phyloP scores from a whole-genome alignment of 2,797 vertebrate species.

The Enoplosus armatus region DNA sequence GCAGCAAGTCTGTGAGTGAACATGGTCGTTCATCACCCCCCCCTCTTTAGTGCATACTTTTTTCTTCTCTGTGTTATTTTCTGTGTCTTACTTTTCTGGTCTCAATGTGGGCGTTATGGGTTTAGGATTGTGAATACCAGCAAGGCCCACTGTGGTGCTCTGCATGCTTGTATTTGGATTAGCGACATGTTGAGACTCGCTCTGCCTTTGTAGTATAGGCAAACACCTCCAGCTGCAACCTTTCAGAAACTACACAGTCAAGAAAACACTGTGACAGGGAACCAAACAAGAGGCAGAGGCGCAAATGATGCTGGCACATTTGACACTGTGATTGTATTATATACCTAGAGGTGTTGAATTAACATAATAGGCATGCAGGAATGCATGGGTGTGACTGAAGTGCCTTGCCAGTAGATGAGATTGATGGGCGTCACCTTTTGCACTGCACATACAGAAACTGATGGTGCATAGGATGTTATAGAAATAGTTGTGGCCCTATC shows the following conservation, averaged over 20 bases:
- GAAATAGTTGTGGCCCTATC: slow-evolving; percentile 5
- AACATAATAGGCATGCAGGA: background rate
- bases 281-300: background rate
- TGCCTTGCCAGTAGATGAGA: background rate
- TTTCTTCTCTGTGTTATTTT: slow-evolving; percentile 10
- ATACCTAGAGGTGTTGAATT: background rate
- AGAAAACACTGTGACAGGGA: slow-evolving; percentile 16
- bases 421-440: background rate
- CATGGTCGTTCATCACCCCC: background rate
- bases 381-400: slow-evolving; percentile 4
- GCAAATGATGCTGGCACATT: background rate
- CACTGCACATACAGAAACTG: slow-evolving; percentile 1
- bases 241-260: slow-evolving; percentile 12
- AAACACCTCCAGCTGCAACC: slow-evolving; percentile 49
- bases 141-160: slow-evolving; percentile 50
- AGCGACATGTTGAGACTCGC: slow-evolving; percentile 71
- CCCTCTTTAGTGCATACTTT: slow-evolving; percentile 1
- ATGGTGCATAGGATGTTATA: background rate
- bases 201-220: slow-evolving; percentile 43
- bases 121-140: slow-evolving; percentile 62
- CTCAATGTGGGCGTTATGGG: slow-evolving; percentile 48
- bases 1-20: slow-evolving; percentile 24
- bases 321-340: slow-evolving; percentile 4
- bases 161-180: slow-evolving; percentile 65
- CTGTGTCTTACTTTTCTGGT: slow-evolving; percentile 34